These are phyloP conservation scores for Abscondita cerata DNA, from an alignment of 2,888 invertebrate species.

Conservation along the genomic window DNA sequence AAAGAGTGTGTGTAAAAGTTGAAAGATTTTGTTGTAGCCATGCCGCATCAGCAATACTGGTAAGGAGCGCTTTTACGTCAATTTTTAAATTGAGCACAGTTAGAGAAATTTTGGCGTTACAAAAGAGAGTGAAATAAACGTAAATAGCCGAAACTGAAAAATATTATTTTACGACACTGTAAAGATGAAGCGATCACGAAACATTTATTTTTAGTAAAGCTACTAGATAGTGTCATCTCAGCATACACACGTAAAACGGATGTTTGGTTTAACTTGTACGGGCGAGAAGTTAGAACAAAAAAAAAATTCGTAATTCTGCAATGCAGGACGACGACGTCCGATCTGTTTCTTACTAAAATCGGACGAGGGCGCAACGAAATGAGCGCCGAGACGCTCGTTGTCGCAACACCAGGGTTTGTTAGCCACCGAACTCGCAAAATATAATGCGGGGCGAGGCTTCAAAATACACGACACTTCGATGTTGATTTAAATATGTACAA, in stretches of 20 bases:
- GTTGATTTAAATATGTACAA: conserved; percentile 41
- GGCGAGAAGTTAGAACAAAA: conserved; percentile 25
- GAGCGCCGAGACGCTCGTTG: conserved; percentile 49
- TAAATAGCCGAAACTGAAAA: conserved; percentile 13
- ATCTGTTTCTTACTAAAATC: conserved; percentile 28
- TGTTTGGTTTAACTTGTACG: conserved; percentile 32
- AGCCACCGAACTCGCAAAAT: conserved; percentile 48
- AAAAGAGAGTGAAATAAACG: conserved; percentile 1
- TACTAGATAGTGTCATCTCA: conserved; percentile 26
- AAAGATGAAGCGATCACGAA: conserved; percentile 22
- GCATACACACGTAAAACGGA: conserved; percentile 30
- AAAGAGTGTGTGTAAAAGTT: neutral
- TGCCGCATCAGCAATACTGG: neutral
- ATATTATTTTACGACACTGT: conserved; percentile 2
- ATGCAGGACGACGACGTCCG: conserved; percentile 28
- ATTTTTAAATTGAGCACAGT: too few relatives aligned
- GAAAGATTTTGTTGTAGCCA: neutral
- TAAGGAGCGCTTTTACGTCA: neutral
- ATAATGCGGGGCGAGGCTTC: conserved; percentile 51
- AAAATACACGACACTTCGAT: conserved; percentile 40
- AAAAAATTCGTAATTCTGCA: conserved; percentile 35
- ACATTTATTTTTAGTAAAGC: conserved; percentile 34
- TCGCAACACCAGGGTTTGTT: conserved; percentile 46
- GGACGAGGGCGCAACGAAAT: conserved; percentile 48
- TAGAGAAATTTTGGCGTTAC: too few relatives aligned